Percentiles rank a stretch among this genome's conserved stretches.
Evolutionary conservation across 2,888 invertebrate species (phyloP).

Genomic region (Drosophila atripex): DNA sequence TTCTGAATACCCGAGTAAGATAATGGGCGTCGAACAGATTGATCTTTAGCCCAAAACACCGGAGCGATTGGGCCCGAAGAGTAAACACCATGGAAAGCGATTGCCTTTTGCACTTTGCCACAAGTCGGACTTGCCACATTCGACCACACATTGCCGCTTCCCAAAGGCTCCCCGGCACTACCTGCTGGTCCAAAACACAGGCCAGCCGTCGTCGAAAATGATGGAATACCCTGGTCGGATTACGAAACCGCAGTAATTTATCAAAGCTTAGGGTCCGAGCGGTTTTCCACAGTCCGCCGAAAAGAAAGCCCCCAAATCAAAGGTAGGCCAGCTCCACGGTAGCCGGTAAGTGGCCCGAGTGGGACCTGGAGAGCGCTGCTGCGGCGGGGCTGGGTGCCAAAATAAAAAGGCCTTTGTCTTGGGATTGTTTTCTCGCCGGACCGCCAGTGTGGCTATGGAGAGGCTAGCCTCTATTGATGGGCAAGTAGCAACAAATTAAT

Average conservation of each 20-base stretch:
- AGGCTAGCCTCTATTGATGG: constrained; percentile 44
- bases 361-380: constrained; percentile 44
- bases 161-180: constrained; percentile 12
- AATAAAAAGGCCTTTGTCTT: constrained; percentile 55
- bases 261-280: constrained; percentile 50
- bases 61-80: constrained; percentile 42
- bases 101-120: constrained; percentile 53
- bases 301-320: constrained; percentile 60
- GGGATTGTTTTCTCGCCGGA: constrained; percentile 39
- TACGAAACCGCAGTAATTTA: constrained; percentile 70
- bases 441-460: constrained; percentile 26
- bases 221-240: constrained; percentile 66
- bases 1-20: constrained; percentile 19
- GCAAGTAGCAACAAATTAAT: constrained; percentile 73
- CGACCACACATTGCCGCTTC: constrained; percentile 40
- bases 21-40: constrained; percentile 43
- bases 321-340: constrained; percentile 35
- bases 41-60: constrained; percentile 58
- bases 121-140: constrained; percentile 13
- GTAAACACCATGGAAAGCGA: constrained; percentile 14
- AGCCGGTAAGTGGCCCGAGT: constrained; percentile 57
- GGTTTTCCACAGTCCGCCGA: constrained; percentile 32
- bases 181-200: constrained; percentile 71
- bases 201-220: constrained; percentile 66
- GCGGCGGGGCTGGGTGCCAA: constrained; percentile 34